Evolutionary conservation across 1,140 invertebrate species (phyloP).

Genomic region (Melanaphis sacchari): DNA sequence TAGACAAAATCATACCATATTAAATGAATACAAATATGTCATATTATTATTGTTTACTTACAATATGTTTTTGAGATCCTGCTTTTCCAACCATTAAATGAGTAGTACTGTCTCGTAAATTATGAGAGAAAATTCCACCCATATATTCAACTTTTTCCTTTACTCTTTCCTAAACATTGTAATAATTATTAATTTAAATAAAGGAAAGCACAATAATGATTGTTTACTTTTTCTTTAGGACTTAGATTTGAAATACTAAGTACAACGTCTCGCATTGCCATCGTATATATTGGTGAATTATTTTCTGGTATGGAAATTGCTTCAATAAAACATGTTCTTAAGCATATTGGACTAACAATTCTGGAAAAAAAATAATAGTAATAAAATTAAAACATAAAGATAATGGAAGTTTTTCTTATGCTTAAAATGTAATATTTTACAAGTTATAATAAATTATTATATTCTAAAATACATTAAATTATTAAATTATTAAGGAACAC

Average conservation of each 20-base stretch:
- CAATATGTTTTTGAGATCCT: conserved; percentile 77
- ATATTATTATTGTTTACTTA: conserved; percentile 62
- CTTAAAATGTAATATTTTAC: not conserved
- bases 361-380: conserved; percentile 66
- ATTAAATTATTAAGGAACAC: not conserved
- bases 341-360: conserved; percentile 79
- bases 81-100: conserved; percentile 82
- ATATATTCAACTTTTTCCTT: conserved; percentile 78
- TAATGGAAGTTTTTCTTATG: not conserved
- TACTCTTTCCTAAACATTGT: conserved; percentile 69
- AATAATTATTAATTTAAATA: conserved; percentile 21
- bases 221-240: conserved; percentile 69
- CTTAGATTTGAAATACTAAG: conserved; percentile 77
- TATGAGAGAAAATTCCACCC: conserved; percentile 79
- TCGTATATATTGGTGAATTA: conserved; percentile 77
- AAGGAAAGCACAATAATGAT: not conserved
- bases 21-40: conserved; percentile 53
- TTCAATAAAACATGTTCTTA: conserved; percentile 77
- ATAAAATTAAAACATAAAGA: not conserved
- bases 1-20: conserved; percentile 63
- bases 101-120: conserved; percentile 76
- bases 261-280: conserved; percentile 79
- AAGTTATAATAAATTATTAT: not conserved
- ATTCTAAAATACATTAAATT: not conserved
- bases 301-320: conserved; percentile 77